Base-by-base conservation (phyloP, 2,113 vertebrate genomes). In the Syngnathus scovelli region DNA sequence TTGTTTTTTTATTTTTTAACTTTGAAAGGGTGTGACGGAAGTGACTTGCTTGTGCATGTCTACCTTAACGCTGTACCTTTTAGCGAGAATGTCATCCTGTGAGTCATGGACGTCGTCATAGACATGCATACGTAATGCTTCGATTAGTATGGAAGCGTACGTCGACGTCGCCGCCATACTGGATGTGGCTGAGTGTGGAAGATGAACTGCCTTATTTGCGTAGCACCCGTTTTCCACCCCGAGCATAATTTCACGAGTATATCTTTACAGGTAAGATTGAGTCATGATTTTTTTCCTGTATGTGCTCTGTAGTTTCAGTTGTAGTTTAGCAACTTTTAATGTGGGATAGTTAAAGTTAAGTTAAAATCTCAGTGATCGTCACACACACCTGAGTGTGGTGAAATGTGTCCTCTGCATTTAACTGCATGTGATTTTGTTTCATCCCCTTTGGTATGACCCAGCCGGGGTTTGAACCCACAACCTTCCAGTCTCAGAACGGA, bases 41-140 rank as follows among this genome's bases (percentile, higher is more conserved):
- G 64, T 46, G 5, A 0, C 0, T 44, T 21, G 3, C 7, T 15
- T 64, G 0, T 9, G 33, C 1, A 1, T 1, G 1, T 18, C 1
- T 5, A 0, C 0, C 65, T 78, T 80, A 72, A 71, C 63, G 0
- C 0, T 3, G 16, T 7, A 43, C 49, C 73, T 81, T 82, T 83
- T 79, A 73, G 82, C 48, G 61, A 79, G 79, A 80, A 81, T 52
- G 27, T 72, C 85, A 78, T 80, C 46, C 44, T 52, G n/a, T 19
- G 49, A 52, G 21, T 55, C 52, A 23, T 55, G 0, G n/a, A 4
- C 21, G 21, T 36, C 55, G n/a, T 52, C 49, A 52, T 52, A 52
- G 49, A 52, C n/a, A n/a, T 52, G 4, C 49, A 8, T 21, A 21
- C 49, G 49, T 52, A 6, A 7, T 2, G 6, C 55, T 58, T 58